Evolutionary conservation across 2,888 invertebrate species (phyloP).

Genomic region (Andrena haemorrhoa): DNA sequence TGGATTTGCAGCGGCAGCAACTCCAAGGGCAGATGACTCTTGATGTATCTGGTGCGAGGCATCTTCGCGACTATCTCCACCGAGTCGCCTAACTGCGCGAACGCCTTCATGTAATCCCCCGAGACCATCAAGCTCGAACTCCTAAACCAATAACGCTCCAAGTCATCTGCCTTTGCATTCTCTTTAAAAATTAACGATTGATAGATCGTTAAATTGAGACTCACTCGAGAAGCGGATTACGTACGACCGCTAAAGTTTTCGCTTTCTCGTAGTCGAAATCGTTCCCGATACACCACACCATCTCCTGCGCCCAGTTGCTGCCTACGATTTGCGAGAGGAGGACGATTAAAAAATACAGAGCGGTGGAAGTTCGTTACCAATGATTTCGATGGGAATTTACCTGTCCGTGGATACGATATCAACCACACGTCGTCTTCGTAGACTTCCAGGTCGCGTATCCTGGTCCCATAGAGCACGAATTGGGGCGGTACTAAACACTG

Average conservation of each 20-base stretch:
- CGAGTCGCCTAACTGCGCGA: conserved; percentile 88
- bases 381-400: conserved; percentile 84
- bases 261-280: conserved; percentile 92
- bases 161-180: not conserved
- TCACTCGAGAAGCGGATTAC: conserved; percentile 85
- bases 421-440: conserved; percentile 93
- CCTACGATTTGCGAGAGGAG: conserved; percentile 85
- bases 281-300: conserved; percentile 95
- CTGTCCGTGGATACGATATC: conserved; percentile 95
- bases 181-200: not conserved
- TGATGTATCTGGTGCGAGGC: conserved; percentile 90
- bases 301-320: conserved; percentile 97
- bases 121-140: conserved; percentile 79
- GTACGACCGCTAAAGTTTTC: conserved; percentile 86
- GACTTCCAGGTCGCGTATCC: conserved; percentile 90
- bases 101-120: conserved; percentile 79
- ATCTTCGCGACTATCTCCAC: conserved; percentile 90
- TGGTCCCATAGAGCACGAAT: conserved; percentile 89
- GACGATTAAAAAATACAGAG: conserved; percentile 1
- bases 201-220: conserved; percentile 39
- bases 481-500: conserved; percentile 89
- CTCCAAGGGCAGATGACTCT: conserved; percentile 91
- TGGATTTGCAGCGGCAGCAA: conserved; percentile 87
- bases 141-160: conserved; percentile 64
- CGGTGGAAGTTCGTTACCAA: not conserved